Conservation (phyloP, 2,797 vertebrate species). For the Kryptolebias ocellatus region DNA sequence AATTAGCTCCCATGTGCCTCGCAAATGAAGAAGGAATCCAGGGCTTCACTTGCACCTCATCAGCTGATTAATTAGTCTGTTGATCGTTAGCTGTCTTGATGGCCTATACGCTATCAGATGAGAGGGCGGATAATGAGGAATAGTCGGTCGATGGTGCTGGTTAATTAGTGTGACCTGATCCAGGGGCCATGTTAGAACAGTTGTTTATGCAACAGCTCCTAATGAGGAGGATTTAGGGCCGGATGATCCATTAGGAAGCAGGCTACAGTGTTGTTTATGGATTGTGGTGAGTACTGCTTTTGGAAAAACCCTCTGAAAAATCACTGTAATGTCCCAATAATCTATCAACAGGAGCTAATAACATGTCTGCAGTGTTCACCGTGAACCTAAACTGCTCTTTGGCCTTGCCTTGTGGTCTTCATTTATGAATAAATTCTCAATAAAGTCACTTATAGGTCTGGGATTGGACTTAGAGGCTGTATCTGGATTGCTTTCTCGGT, state of each 20-base stretch:
- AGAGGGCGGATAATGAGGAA: constrained; percentile 89
- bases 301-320: constrained; percentile 43
- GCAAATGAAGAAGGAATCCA: constrained; percentile 91
- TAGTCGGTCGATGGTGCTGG: constrained; percentile 96
- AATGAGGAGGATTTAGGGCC: constrained; percentile 93
- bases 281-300: constrained; percentile 40
- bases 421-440: constrained; percentile 24
- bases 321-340: constrained; percentile 55
- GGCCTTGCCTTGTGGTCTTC: constrained; percentile 28
- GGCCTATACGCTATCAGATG: constrained; percentile 92
- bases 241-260: constrained; percentile 59
- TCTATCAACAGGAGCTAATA: constrained; percentile 50
- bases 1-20: constrained; percentile 98
- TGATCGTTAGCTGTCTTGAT: constrained; percentile 98
- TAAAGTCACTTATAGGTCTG: constrained; percentile 11
- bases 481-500: not conserved
- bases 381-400: constrained; percentile 42
- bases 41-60: constrained; percentile 88
- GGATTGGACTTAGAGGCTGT: constrained; percentile 21
- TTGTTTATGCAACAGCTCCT: constrained; percentile 93
- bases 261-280: constrained; percentile 54
- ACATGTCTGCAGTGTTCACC: constrained; percentile 31
- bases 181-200: constrained; percentile 93
- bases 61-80: constrained; percentile 98
- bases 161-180: constrained; percentile 99